phyloP scores from a whole-genome alignment of 2,888 invertebrate species.

The Dysmachus trigonus region DNA sequence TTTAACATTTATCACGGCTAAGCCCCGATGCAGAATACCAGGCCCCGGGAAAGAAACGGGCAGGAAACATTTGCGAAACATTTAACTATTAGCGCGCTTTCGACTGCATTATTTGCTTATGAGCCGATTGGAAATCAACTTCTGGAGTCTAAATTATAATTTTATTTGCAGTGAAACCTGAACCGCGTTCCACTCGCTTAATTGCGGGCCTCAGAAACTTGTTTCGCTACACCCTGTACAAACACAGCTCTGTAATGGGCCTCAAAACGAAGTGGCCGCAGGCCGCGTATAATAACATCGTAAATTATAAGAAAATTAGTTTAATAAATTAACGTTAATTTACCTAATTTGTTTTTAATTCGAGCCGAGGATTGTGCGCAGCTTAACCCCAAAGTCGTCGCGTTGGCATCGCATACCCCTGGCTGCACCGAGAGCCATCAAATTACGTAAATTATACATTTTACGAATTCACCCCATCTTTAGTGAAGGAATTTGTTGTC shows the following conservation, averaged over 20 bases:
- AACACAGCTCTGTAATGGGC: slow-evolving; percentile 43
- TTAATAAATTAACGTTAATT: slow-evolving; percentile 50
- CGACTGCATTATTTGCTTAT: not conserved
- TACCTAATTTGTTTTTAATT: slow-evolving; percentile 49
- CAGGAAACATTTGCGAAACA: not conserved
- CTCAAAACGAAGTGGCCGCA: slow-evolving; percentile 44
- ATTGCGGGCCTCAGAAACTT: not conserved
- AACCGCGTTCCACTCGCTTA: slow-evolving; percentile 6
- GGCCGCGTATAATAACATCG: slow-evolving; percentile 36
- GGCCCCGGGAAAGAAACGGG: not conserved
- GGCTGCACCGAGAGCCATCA: slow-evolving; percentile 25
- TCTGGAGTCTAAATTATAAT: slow-evolving; percentile 46
- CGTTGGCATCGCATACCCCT: not conserved
- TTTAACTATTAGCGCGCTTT: not conserved
- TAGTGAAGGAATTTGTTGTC: not conserved
- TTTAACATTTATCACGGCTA: not conserved
- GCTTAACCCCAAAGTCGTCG: slow-evolving; percentile 12
- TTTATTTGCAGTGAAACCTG: slow-evolving; percentile 44
- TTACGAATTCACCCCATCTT: slow-evolving; percentile 36
- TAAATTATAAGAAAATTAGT: slow-evolving; percentile 50
- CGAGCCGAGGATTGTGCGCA: not conserved
- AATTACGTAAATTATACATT: slow-evolving; percentile 49
- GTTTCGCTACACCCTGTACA: slow-evolving; percentile 38
- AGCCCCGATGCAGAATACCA: not conserved
- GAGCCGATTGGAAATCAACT: not conserved